Evolutionary conservation across 2,888 invertebrate species (phyloP).

Genomic region (Adineta ricciae): DNA sequence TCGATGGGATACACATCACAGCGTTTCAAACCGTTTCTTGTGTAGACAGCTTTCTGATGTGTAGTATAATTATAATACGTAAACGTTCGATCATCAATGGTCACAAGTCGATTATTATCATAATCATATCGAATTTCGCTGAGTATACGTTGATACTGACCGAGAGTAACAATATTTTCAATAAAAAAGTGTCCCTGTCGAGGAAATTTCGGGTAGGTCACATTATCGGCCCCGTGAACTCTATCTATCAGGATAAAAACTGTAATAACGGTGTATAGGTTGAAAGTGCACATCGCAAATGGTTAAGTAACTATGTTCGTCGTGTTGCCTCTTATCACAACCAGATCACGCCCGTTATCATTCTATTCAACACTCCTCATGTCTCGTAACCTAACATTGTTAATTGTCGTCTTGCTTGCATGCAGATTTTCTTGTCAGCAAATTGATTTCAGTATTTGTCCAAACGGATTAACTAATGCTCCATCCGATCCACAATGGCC

Average conservation of each 20-base stretch:
- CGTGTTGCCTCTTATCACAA: neutral
- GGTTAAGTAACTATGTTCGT: neutral
- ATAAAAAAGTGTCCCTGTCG: neutral
- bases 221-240: neutral
- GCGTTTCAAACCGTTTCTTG: neutral
- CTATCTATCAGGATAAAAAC: neutral
- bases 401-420: neutral
- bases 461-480: neutral
- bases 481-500: neutral
- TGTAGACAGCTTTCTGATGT: neutral
- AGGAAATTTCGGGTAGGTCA: neutral
- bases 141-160: neutral
- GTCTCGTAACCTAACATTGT: neutral
- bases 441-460: constrained; percentile 2
- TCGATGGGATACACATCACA: neutral
- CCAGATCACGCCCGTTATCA: neutral
- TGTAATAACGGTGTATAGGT: neutral
- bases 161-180: neutral
- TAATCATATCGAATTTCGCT: neutral
- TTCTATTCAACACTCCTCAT: neutral
- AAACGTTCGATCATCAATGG: neutral
- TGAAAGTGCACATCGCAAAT: neutral
- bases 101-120: neutral
- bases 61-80: neutral
- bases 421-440: neutral